Base-by-base conservation (phyloP, 2,797 vertebrate species). In the Syngnathus rostellatus region DNA sequence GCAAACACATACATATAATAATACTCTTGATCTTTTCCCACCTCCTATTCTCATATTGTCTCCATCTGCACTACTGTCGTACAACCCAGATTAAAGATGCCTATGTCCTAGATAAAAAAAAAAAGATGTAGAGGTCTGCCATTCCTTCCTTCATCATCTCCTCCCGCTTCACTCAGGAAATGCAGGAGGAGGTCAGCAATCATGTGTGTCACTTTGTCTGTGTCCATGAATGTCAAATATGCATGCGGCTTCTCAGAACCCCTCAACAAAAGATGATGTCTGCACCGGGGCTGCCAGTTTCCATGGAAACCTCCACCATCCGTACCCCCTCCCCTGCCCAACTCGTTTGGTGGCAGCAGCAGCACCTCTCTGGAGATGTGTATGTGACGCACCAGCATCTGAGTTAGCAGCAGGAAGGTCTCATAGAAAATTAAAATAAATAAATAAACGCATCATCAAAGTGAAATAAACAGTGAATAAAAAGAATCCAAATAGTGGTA, bases 141-240 rank as follows among this genome's bases (percentile, higher is more conserved):
- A 68, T 41, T 73, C 75, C 69, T 77, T 72, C 67, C n/a, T 39
- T 63, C 62, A 70, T 38, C 8, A 0, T 38, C 31, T 60, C 17
- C 19, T 71, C 61, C 64, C 11, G 23, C 58, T 48, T 43, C 46
- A 14, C 21, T 57, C 50, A 5, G 45, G 48, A 67, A 38, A 39
- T 43, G 46, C 65, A 25, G 46, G 38, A 48, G 62, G n/a, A 69
- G 40, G 68, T 77, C 61, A 57, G 17, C 21, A 57, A 64, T 70
- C 51, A 59, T 62, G 17, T 75, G 63, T 72, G 64, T 55, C 66
- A 41, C 54, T 72, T 9, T 68, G 70, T 69, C 72, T 0, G 43
- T 77, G 83, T 88, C 77, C 82, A 89, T 86, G 53, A 85, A 81
- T 70, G 80, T 91, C 71, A 87, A 86, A 86, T 87, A 90, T 89